Evolutionary conservation across 2,113 vertebrate species (phyloP), one percentile per base, ranked within the genome.

Genomic region (Rhodinocichla rosea): DNA sequence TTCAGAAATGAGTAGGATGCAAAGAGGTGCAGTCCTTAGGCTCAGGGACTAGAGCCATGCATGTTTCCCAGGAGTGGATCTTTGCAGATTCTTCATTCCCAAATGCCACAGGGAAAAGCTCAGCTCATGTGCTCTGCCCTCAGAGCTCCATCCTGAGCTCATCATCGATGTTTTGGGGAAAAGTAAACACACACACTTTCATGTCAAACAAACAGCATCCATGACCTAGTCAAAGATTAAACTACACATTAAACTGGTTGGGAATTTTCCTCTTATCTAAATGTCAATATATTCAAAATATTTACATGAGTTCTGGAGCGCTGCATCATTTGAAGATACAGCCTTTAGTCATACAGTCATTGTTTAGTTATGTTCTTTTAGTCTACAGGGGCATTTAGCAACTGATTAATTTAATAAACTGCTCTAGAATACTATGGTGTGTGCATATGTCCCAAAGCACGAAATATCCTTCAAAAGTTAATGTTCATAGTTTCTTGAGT

Each of bases 151-250:
- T 9, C 37, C 6, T 39, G 74, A 83, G 84, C 62, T 70, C 78
- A 55, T 10, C 45, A 45, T 33, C 2, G 16, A 89, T 92, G 32
- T 37, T 85, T 77, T 57, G 33, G n/a, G 62, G 59, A 62, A 87
- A 87, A 80, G 80, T 82, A 92, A 97, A 92, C 68, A 87, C 39
- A 2, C 23, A 42, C 32, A 63, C 76, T 94, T 90, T 89, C 53
- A 83, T 77, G 73, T 78, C 86, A 91, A 87, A 92, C 68, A 94
- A 89, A 83, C 55, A 63, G 39, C 67, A 83, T 82, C 63, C 74
- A 86, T 81, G 85, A 85, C 85, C 78, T 65, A 83, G 92, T 89
- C 81, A 97, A 96, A 96, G 64, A 90, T 95, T 87, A 85, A 89
- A 70, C 86, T 56, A 45, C 37, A 33, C 81, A 81, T 59, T 60